Evolutionary conservation across 1,140 invertebrate genomes (phyloP).

Genomic region (Hypothenemus hampei): DNA sequence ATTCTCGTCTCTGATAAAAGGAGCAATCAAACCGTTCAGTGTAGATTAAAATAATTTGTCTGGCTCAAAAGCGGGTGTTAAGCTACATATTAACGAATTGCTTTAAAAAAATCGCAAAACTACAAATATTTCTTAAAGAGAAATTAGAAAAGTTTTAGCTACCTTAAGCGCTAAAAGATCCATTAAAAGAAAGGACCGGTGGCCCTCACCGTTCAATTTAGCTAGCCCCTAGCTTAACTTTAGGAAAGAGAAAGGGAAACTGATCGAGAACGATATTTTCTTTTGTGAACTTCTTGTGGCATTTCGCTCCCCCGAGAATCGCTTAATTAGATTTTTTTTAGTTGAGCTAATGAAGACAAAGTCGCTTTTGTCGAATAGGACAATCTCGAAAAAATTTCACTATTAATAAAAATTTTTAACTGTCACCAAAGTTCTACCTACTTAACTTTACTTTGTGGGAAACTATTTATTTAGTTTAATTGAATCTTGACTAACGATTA

Average conservation of each 20-base stretch:
- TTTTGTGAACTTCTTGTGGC: conserved; percentile 14
- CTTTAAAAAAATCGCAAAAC: no score
- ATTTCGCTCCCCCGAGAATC: conserved; percentile 6
- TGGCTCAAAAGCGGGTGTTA: no score
- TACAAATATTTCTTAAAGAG: no score
- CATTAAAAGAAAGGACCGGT: conserved; percentile 9
- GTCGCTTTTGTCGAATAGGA: conserved; percentile 2
- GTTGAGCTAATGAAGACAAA: conserved; percentile 13
- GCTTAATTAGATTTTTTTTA: conserved; percentile 20
- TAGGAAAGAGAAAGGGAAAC: conserved; percentile 18
- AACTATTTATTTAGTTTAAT: no score
- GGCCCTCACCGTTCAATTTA: conserved; percentile 2
- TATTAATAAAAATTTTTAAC: background rate
- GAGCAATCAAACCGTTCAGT: no score
- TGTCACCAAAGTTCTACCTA: background rate
- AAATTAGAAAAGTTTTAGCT: conserved; percentile 8
- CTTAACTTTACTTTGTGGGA: no score
- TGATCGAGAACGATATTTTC: conserved; percentile 16
- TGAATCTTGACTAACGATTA: no score
- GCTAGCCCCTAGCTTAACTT: conserved; percentile 10
- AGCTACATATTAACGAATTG: no score
- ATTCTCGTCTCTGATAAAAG: no score
- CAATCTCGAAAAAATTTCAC: background rate
- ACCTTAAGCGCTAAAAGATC: conserved; percentile 7
- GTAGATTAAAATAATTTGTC: no score